Base-by-base conservation (phyloP, 1,140 invertebrate genomes). In the Brachionus manjavacas region DNA sequence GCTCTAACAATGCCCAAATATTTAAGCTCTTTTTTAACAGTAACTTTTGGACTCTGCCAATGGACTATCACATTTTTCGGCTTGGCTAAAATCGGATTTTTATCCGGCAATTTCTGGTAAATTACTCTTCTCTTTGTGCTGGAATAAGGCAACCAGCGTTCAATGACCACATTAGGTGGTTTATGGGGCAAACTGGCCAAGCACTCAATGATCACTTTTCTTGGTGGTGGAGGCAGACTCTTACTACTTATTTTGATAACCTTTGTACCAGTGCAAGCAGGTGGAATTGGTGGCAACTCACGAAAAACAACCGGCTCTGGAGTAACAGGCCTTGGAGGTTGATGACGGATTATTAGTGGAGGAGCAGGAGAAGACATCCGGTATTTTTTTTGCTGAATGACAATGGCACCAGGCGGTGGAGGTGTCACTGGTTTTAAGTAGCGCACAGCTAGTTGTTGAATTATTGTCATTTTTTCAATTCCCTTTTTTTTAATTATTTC, bases 1-100 rank as follows among this genome's bases (percentile, higher is more conserved):
- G 66, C 64, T 70, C 14, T 46, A 3, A 49, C 23, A 25, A 83
- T 49, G 14, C 80, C 80, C 28, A 83, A 83, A 83, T 83, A 68
- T 14, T 64, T 68, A n/a, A 70, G 12, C 7, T 70, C 60, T 39
- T 70, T 60, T 41, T 25, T 41, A 16, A 83, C 43, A 2, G 16
- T 8, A 2, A 49, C 43, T 41, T 83, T 39, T 12, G 80, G 31
- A 41, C 23, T 20, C 31, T 70, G 23, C 80, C 80, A 83, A 31
- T 83, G 64, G 35, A 83, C 41, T 4, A 83, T 70, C 9, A 83
- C 20, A 83, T 83, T 83, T 83, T 70, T 83, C 14, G 35, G 60
- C 28, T 49, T 28, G 7, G 11, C 9, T 14, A n/a, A 28, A 41
- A 20, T n/a, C 2, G 39, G 20, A 46, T 70, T 25, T n/a, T 9